Conservation (phyloP, 2,113 vertebrate species). For the Chroicocephalus ridibundus region DNA sequence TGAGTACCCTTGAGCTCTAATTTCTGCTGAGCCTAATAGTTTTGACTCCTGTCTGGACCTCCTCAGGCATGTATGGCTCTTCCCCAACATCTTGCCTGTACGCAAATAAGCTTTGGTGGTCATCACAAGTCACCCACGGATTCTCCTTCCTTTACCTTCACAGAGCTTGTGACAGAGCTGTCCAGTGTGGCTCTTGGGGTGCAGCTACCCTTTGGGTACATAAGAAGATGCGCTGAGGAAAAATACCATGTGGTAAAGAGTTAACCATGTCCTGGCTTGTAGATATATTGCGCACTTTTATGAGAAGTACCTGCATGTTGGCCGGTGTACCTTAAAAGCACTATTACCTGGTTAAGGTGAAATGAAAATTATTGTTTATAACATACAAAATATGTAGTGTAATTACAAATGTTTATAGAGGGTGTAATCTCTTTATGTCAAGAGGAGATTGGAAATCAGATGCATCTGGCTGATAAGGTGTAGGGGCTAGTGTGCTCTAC, state of each 20-base stretch:
- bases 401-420: not conserved
- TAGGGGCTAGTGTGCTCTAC: not conserved
- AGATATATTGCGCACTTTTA: not conserved
- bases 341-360: not conserved
- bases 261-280: not conserved
- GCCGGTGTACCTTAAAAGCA: not conserved
- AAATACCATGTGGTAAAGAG: not conserved
- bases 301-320: not conserved
- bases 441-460: not conserved
- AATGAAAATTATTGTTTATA: not conserved
- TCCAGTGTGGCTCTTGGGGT: not conserved
- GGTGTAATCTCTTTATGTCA: not conserved
- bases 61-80: not conserved
- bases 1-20: not conserved
- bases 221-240: not conserved
- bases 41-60: not conserved
- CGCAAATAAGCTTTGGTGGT: not conserved
- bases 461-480: not conserved
- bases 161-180: not conserved
- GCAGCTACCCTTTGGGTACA: not conserved
- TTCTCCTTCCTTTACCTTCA: not conserved
- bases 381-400: not conserved
- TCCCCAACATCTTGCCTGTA: not conserved
- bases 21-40: not conserved
- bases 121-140: not conserved